Percentiles rank a stretch among this genome's conserved stretches.
phyloP scores from a whole-genome alignment of 1,140 invertebrate genomes.

The Streblospio benedicti region DNA sequence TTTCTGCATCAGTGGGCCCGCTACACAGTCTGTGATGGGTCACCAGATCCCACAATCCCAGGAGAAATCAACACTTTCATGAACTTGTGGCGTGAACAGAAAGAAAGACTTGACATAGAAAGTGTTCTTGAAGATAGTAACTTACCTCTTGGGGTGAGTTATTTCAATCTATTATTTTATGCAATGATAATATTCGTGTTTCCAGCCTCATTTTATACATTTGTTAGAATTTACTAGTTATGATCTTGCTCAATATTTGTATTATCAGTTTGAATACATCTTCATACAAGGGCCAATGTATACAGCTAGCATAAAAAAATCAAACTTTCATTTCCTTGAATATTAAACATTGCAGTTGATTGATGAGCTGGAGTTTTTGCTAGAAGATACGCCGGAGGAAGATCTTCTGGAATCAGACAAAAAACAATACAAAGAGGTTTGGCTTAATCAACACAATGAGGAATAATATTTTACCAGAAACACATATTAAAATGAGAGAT shows the following conservation, averaged over 20 bases:
- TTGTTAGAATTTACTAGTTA: no score
- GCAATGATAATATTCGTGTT: no score
- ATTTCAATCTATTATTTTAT: no score
- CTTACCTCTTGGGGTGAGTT: slow-evolving; percentile 2
- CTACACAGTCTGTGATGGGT: slow-evolving; percentile 45
- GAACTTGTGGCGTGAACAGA: slow-evolving; percentile 36
- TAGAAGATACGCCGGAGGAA: slow-evolving; percentile 31
- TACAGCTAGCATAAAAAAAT: background rate
- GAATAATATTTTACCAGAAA: no score
- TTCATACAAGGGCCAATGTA: no score
- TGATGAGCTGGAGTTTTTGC: slow-evolving; percentile 33
- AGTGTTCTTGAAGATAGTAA: slow-evolving; percentile 29
- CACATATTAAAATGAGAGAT: no score
- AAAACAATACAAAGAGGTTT: slow-evolving; percentile 27
- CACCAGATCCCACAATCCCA: slow-evolving; percentile 40
- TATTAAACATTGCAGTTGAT: slow-evolving; percentile 32
- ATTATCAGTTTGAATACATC: no score
- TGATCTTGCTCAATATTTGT: no score
- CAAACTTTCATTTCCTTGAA: no score
- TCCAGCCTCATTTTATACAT: no score
- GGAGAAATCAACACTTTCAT: slow-evolving; percentile 46
- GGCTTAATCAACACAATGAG: no score
- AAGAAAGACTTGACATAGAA: slow-evolving; percentile 27
- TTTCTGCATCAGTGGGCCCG: slow-evolving; percentile 35
- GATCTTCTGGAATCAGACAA: slow-evolving; percentile 24